Percentiles rank a stretch among this genome's conserved stretches.
These are phyloP conservation scores for Eubasilissa regina DNA, from an alignment of 1,140 invertebrate species.

Conservation along the genomic window DNA sequence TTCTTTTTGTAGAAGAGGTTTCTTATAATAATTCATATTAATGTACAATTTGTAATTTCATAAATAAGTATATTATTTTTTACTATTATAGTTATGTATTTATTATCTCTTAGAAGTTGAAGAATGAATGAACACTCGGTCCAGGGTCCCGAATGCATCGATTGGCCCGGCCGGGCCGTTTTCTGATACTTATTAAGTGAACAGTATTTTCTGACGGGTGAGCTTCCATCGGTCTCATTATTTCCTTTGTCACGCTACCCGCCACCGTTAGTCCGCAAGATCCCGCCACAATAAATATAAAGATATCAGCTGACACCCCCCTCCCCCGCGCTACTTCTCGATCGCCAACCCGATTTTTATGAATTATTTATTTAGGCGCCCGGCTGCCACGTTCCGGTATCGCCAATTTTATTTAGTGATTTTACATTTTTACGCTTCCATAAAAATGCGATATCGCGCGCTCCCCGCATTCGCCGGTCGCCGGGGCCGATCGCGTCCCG, in stretches of 20 bases:
- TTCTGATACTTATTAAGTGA: no score
- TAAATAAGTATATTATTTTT: no score
- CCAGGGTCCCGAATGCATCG: no score
- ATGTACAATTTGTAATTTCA: no score
- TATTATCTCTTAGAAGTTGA: no score
- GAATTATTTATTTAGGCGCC: conserved; percentile 56
- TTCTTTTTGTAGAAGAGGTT: no score
- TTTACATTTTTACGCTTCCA: conserved; percentile 55
- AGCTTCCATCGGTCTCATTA: conserved; percentile 10
- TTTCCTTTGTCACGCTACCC: not conserved
- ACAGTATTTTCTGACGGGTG: no score
- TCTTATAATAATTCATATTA: no score
- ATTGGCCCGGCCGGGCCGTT: no score
- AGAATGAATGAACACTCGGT: no score
- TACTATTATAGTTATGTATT: no score
- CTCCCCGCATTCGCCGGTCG: conserved; percentile 1
- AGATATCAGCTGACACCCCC: conserved; percentile 44
- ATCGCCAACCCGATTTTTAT: conserved; percentile 52
- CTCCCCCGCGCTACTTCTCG: not conserved
- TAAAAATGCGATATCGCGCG: conserved; percentile 51
- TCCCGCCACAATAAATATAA: conserved; percentile 24
- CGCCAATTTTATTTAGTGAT: conserved; percentile 54
- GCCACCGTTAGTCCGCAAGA: no score
- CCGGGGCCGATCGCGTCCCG: not conserved
- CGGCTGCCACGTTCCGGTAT: conserved; percentile 48